Percentiles rank a stretch among this genome's conserved stretches.
Evolutionary conservation across 64 coral and sea anemone genomes (phyloP).

Genomic region (Catalaphyllia jardinei): DNA sequence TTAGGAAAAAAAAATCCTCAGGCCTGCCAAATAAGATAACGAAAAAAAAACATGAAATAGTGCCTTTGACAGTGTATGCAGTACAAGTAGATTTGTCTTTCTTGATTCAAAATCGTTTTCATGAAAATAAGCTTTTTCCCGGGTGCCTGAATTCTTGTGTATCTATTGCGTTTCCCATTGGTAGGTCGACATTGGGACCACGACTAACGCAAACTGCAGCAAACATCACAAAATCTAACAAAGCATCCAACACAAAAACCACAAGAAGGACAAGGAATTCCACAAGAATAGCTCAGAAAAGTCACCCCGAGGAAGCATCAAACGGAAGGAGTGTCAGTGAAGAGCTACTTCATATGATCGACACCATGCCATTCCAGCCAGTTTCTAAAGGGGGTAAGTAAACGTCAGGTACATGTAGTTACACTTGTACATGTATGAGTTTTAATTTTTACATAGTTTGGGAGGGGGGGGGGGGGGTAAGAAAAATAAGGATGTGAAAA

Average conservation of each 20-base stretch:
- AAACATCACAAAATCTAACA: neutral
- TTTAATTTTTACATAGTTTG: neutral
- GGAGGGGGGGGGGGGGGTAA: too few relatives aligned
- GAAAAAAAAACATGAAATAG: too few relatives aligned
- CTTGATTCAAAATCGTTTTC: too few relatives aligned
- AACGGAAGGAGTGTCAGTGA: neutral
- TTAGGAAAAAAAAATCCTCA: too few relatives aligned
- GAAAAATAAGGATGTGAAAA: too few relatives aligned
- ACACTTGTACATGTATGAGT: neutral
- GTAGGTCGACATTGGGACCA: neutral
- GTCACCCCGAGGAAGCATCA: neutral
- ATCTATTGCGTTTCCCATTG: neutral
- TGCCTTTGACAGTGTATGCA: too few relatives aligned
- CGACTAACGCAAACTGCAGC: neutral
- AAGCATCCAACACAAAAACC: neutral
- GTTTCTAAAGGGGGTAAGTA: neutral
- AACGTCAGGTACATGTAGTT: neutral
- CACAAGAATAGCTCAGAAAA: neutral
- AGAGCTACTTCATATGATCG: conserved; percentile 20
- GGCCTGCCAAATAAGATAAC: too few relatives aligned
- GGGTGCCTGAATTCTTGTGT: too few relatives aligned
- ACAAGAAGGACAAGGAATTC: conserved; percentile 11
- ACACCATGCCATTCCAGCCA: conserved; percentile 28
- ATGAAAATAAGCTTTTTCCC: too few relatives aligned
- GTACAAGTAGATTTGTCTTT: too few relatives aligned